Evolutionary conservation across 2,888 invertebrate genomes (phyloP), one percentile per base, ranked within the genome.

Genomic region (Andrena trimmerana): DNA sequence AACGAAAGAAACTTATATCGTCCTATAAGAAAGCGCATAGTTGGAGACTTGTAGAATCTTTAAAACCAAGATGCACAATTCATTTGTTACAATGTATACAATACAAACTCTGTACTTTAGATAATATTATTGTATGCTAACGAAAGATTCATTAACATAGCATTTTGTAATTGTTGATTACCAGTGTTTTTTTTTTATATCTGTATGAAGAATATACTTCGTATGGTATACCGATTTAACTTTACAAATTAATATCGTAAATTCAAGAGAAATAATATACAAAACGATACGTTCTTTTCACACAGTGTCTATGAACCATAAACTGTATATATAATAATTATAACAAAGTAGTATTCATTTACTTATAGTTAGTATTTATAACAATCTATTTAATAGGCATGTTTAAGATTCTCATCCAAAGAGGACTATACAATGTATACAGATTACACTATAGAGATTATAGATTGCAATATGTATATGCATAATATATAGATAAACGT

Each of bases 371-470:
- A 33, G 36, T 70, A 57, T 72, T 69, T 16, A 70, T 70, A 70
- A 7, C 57, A 20, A 71, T 67, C 52, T 80, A 73, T 73, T 59
- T 33, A 70, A 57, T 74, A 66, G 27, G 66, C 16, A 81, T 78
- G 29, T 63, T 71, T 72, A 54, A 71, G 57, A 69, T 16, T 70
- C 6, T 66, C 20, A 54, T n/a, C 33, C 60, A 80, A 67, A 66
- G n/a, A 57, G 48, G 29, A 63, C 8, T 82, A 68, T 75, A 81
- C 67, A 81, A 62, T 82, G 62, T 82, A 82, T 31, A 81, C 67
- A 71, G 42, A 82, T 54, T 80, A 80, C 57, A 76, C 63, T 72
- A 81, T 67, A 52, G 62, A 82, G 29, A 63, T 80, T 70, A 71
- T 42, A 59, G 33, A 71, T 68, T 65, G 3, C 29, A 76, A 76